Evolutionary conservation across 2,888 invertebrate species (phyloP).

Genomic region (Pyrocoelia pectoralis): DNA sequence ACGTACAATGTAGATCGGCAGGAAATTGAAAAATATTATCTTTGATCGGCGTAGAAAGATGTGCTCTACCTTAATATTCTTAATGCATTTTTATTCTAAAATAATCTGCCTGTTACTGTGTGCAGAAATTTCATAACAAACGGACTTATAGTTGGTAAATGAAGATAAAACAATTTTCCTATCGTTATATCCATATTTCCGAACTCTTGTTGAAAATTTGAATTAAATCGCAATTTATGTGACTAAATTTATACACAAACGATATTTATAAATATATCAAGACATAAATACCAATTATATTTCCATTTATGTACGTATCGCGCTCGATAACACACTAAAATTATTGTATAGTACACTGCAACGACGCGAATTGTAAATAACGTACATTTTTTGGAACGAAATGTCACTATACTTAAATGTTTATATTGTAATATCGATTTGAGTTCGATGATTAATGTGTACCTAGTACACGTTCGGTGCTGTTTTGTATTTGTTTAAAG

Average conservation of each 20-base stretch:
- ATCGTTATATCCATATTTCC: background rate
- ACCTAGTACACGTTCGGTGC: background rate
- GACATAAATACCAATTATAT: slow-evolving; percentile 1
- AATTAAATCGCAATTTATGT: background rate
- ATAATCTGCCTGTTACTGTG: too few relatives aligned
- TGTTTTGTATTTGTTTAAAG: background rate
- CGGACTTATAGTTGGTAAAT: too few relatives aligned
- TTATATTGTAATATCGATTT: background rate
- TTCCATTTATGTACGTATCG: background rate
- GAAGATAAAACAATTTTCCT: background rate
- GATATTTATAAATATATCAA: background rate
- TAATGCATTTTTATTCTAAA: too few relatives aligned
- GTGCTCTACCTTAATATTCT: too few relatives aligned
- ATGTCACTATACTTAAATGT: slow-evolving; percentile 3
- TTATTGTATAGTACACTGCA: background rate
- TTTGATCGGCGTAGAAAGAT: too few relatives aligned
- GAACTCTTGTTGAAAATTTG: background rate
- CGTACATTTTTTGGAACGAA: background rate
- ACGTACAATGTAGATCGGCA: too few relatives aligned
- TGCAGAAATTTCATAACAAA: too few relatives aligned
- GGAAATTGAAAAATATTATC: too few relatives aligned
- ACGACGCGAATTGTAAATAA: background rate
- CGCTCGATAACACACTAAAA: background rate
- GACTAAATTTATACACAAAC: background rate
- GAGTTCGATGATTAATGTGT: slow-evolving; percentile 2